Evolutionary conservation across 2,888 invertebrate genomes (phyloP), one percentile per base, ranked within the genome.

Genomic region (Nasonia oneida): DNA sequence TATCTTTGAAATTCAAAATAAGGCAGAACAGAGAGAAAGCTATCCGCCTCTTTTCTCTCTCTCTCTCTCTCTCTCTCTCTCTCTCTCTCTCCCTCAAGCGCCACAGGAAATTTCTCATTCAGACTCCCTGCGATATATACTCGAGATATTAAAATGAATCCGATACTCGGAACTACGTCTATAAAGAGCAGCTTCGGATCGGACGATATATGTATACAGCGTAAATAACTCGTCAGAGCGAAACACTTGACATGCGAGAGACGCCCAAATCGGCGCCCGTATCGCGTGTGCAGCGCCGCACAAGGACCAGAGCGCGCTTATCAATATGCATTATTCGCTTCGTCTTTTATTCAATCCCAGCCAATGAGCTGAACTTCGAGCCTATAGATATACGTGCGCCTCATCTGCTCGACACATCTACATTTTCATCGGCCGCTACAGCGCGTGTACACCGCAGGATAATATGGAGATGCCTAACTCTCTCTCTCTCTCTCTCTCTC

Each of bases 191-290:
- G 12, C 23, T 12, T n/a, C 23, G 10, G 53, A 80, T 80, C 18
- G 23, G 57, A 12, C 12, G 77, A 78, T 64, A 42, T 6, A 42
- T 29, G 1, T 39, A 76, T 37, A 42, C 15, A 5, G 15, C 50
- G 15, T 73, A 81, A 81, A 81, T 81, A 81, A 81, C 81, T 81
- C 73, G 81, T 81, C 81, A 81, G 81, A 81, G 80, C n/a, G n/a
- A n/a, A n/a, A 39, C 81, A 57, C 81, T 42, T 67, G 67, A 67
- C 67, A 67, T 5, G 15, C 33, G 57, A 67, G n/a, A 64, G 33
- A 23, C 79, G 50, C 67, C 64, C 47, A 79, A 79, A 79, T 79
- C 67, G 47, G 33, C 67, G 67, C 47, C 33, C 39, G 67, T 42
- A 79, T 64, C 77, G 77, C 77, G 64, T 67, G 67, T 50, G 29